Evolutionary conservation across 2,113 vertebrate genomes (phyloP).

Genomic region (Candoia aspera): DNA sequence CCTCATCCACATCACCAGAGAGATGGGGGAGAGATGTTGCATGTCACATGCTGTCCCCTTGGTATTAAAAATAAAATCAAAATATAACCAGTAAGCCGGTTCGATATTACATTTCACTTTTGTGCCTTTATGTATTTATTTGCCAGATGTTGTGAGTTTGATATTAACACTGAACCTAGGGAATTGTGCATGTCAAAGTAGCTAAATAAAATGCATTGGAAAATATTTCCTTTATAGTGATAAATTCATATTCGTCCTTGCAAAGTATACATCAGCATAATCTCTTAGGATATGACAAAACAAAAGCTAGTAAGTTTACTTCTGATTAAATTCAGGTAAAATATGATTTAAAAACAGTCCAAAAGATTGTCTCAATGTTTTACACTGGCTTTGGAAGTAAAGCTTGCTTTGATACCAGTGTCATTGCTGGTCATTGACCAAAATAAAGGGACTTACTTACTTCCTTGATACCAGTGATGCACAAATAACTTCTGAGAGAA

Average conservation of each 20-base stretch:
- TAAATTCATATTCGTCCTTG: not conserved
- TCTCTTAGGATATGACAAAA: not conserved
- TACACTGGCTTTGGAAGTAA: not conserved
- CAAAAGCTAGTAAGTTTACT: not conserved
- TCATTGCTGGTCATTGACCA: not conserved
- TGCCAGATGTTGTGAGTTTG: not conserved
- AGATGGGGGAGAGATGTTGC: slow-evolving; percentile 25
- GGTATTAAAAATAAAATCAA: slow-evolving; percentile 12
- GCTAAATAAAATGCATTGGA: not conserved
- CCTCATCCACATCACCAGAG: not conserved
- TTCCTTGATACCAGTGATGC: not conserved
- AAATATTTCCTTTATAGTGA: not conserved
- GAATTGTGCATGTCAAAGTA: not conserved
- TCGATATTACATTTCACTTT: not conserved
- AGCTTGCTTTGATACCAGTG: not conserved
- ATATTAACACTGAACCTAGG: not conserved
- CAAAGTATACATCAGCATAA: not conserved
- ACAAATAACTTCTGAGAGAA: not conserved
- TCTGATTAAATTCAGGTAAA: not conserved
- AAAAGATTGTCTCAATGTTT: not conserved
- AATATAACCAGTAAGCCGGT: not conserved
- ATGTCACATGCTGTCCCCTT: slow-evolving; percentile 63
- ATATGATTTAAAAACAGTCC: not conserved
- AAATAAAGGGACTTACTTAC: not conserved
- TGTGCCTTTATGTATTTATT: not conserved